Conservation (phyloP, 2,113 vertebrate genomes). For the Thinocorus orbignyianus region DNA sequence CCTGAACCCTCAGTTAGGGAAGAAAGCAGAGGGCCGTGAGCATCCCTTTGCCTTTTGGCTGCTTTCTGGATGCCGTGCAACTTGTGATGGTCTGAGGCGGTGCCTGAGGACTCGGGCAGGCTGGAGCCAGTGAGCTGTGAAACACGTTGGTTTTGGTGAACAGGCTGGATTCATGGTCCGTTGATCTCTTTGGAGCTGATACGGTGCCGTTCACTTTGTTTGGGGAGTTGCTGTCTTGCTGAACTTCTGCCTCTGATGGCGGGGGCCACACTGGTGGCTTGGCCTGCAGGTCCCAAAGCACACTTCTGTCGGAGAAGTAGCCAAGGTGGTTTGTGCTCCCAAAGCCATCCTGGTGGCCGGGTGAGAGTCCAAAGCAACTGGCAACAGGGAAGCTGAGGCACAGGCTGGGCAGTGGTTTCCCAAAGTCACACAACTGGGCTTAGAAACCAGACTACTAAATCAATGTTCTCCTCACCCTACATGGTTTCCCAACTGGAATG, state of each 20-base stretch:
- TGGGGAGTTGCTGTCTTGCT: neutral
- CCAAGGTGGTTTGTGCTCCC: too few relatives aligned
- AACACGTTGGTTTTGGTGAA: fast-evolving
- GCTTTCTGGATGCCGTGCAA: neutral
- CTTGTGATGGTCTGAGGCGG: neutral
- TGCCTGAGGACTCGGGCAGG: neutral
- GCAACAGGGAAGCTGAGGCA: neutral
- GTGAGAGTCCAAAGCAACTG: too few relatives aligned
- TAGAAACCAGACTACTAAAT: neutral
- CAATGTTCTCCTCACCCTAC: neutral
- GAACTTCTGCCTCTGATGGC: neutral
- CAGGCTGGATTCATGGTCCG: neutral
- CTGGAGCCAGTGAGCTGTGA: neutral
- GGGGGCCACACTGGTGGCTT: too few relatives aligned
- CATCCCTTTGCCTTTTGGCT: neutral
- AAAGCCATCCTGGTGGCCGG: too few relatives aligned
- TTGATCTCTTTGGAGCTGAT: neutral
- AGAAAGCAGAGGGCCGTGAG: neutral
- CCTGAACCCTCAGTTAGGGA: neutral
- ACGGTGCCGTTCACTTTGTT: fast-evolving
- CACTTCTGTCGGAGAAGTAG: too few relatives aligned
- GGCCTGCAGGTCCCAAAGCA: too few relatives aligned
- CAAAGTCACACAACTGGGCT: neutral
- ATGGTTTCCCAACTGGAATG: neutral
- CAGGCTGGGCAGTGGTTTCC: neutral